A percentile compares a stretch with the other conserved stretches of the same genome.
Evolutionary conservation across 2,888 invertebrate species (phyloP).

Genomic region (Drosophila parthenogenetica): DNA sequence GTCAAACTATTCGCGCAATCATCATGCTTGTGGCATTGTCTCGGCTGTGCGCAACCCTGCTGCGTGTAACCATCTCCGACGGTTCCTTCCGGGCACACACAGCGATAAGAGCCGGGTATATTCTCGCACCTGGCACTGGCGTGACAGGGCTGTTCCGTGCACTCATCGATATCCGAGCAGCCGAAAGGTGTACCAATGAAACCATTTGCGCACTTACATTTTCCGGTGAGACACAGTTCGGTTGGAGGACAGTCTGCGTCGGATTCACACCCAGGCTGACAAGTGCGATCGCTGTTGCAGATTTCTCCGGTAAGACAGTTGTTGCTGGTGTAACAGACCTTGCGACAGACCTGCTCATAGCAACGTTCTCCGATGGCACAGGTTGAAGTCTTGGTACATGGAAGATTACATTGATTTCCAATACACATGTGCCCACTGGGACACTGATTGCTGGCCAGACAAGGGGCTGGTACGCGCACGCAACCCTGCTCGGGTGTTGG

Average conservation of each 20-base stretch:
- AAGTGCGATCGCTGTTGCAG: constrained; percentile 91
- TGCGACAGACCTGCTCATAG: constrained; percentile 91
- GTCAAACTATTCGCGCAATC: constrained; percentile 92
- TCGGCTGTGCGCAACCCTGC: constrained; percentile 91
- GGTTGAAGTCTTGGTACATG: constrained; percentile 89
- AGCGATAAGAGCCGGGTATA: constrained; percentile 91
- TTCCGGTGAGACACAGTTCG: constrained; percentile 90
- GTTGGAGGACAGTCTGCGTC: constrained; percentile 92
- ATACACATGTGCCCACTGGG: constrained; percentile 92
- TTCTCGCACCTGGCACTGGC: constrained; percentile 92
- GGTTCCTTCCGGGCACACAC: constrained; percentile 91
- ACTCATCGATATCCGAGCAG: constrained; percentile 94
- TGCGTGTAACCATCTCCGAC: constrained; percentile 90
- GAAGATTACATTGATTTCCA: constrained; percentile 91
- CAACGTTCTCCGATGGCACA: constrained; percentile 95
- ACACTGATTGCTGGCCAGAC: constrained; percentile 89
- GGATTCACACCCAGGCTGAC: constrained; percentile 92
- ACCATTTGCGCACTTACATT: constrained; percentile 92
- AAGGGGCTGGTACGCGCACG: constrained; percentile 91
- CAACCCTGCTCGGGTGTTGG: constrained; percentile 96
- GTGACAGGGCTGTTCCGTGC: constrained; percentile 91
- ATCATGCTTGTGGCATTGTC: constrained; percentile 90
- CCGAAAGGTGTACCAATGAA: constrained; percentile 90
- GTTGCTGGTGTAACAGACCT: constrained; percentile 95
- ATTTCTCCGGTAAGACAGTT: constrained; percentile 96